A percentile compares a stretch with the other conserved stretches of the same genome.
Conservation (phyloP, 1,140 invertebrate genomes). For the Lasioglossum albipes region DNA sequence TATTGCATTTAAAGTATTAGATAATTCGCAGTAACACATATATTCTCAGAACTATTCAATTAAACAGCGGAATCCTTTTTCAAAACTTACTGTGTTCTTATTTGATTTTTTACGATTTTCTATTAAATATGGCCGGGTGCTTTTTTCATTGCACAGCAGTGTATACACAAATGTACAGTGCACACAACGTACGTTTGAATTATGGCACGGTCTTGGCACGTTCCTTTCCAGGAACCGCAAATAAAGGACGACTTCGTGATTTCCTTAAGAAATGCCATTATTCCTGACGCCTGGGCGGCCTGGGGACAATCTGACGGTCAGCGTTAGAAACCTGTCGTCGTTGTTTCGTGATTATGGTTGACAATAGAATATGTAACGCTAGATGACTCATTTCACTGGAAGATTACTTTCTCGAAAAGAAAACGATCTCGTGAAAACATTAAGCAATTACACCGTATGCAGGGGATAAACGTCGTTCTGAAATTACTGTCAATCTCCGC, state of each 20-base stretch:
- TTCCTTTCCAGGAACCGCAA: slow-evolving; percentile 12
- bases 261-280: neutral
- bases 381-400: neutral
- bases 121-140: too few relatives aligned
- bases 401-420: neutral
- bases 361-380: neutral
- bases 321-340: neutral
- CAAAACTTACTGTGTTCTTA: too few relatives aligned
- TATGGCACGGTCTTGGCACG: neutral
- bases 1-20: too few relatives aligned
- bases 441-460: neutral
- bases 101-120: too few relatives aligned
- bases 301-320: neutral
- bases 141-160: too few relatives aligned
- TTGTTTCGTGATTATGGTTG: neutral
- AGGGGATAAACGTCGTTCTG: neutral
- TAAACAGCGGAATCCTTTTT: too few relatives aligned
- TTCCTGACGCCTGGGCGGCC: too few relatives aligned
- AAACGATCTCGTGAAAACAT: neutral
- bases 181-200: slow-evolving; percentile 11
- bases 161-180: neutral
- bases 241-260: neutral
- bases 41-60: too few relatives aligned
- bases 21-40: too few relatives aligned
- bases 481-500: neutral